Evolutionary conservation across 2,888 invertebrate genomes (phyloP), one percentile per base, ranked within the genome.

Genomic region (Willowsia nigromaculata): DNA sequence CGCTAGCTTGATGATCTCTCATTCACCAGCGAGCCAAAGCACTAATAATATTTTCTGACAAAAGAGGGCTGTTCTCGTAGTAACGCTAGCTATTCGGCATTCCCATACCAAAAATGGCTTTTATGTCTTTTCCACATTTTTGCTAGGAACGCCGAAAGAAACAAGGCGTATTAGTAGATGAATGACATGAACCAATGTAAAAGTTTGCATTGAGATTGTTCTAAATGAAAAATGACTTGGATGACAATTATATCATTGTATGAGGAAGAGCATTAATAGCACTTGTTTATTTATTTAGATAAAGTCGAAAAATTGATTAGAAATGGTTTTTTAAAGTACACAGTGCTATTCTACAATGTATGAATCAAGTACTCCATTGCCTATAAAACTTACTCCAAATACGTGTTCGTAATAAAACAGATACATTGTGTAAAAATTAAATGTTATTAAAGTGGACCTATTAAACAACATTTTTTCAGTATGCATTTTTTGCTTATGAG

Each of bases 401-500:
- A 80, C 80, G 59, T 80, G 80, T 80, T 5, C 65, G 27, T 33
- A 59, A 25, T 80, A 59, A 80, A 59, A 76, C n/a, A 59, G 80
- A 59, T 56, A 59, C 40, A 59, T 50, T 78, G 53, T 78, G 59
- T 43, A 82, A 47, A 65, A 40, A 53, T 76, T 22, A 82, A 40
- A 40, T 82, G 30, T 25, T 18, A 56, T 53, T 43, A 82, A 88
- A 88, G 82, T 83, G 43, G 88, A 82, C 59, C 88, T 82, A 83
- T 88, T 82, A 88, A 88, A 82, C 74, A 71, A 22, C 74, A 88
- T 88, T 88, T 87, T 87, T 81, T 11, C 37, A 53, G 30, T 30
- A 53, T 76, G 47, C 33, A 50, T 76, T 33, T 33, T 50, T 76
- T 33, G 9, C 1, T 76, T 50, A 15, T 40, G 33, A 65, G 2